Percentiles rank a stretch among this genome's conserved stretches.
Evolutionary conservation across 2,113 vertebrate genomes (phyloP).

Genomic region (Lepisosteus osseus): DNA sequence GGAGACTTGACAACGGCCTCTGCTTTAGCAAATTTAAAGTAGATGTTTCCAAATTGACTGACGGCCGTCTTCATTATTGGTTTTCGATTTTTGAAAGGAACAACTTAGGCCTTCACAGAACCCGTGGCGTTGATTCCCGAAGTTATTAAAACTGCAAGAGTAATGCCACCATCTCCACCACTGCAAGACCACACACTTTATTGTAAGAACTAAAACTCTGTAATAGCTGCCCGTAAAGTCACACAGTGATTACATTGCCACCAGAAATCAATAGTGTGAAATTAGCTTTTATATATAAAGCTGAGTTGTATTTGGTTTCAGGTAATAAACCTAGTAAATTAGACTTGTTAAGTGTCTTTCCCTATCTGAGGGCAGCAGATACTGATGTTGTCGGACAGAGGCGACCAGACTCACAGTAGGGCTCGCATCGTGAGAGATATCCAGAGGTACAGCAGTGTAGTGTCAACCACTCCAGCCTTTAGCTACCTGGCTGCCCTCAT

Average conservation of each 20-base stretch:
- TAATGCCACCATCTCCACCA: neutral
- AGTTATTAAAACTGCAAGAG: conserved; percentile 6
- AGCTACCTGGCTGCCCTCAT: too few relatives aligned
- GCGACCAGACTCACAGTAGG: too few relatives aligned
- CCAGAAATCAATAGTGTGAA: conserved; percentile 3
- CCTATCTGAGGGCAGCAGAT: neutral
- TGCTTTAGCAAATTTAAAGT: neutral
- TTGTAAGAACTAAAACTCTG: neutral
- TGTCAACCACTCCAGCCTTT: too few relatives aligned
- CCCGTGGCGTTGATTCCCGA: neutral
- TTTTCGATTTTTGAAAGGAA: neutral
- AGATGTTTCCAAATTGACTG: neutral
- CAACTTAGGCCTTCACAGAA: neutral
- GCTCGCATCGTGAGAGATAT: too few relatives aligned
- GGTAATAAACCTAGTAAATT: neutral
- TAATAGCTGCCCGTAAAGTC: conserved; percentile 3
- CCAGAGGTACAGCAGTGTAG: too few relatives aligned
- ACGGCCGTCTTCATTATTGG: neutral
- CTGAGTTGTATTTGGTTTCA: neutral
- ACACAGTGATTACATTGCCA: neutral
- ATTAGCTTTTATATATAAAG: conserved; percentile 3
- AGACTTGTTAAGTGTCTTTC: neutral
- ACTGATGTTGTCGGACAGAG: neutral
- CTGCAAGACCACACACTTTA: neutral
- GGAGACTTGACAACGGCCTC: neutral